phyloP scores from a whole-genome alignment of 1,140 invertebrate genomes.

The Drosophila quadrilineata region DNA sequence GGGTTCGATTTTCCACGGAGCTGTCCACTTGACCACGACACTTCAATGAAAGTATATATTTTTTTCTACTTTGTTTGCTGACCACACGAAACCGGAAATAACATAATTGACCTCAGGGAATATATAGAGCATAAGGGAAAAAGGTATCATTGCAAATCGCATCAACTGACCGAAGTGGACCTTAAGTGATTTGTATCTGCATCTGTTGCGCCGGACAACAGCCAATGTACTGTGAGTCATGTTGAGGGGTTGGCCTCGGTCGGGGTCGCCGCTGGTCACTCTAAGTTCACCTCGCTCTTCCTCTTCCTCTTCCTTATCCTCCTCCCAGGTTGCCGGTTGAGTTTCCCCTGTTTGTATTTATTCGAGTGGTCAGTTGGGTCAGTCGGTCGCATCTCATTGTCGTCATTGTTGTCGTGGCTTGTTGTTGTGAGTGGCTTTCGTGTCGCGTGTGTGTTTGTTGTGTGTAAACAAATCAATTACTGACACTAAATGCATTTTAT shows the following conservation, averaged over 20 bases:
- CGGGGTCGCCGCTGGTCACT: constrained; percentile 30
- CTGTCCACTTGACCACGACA: constrained; percentile 62
- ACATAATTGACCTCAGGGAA: constrained; percentile 73
- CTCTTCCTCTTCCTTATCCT: neutral
- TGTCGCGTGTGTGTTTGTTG: constrained; percentile 43
- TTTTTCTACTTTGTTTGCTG: constrained; percentile 25
- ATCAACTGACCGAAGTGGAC: constrained; percentile 60
- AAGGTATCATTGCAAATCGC: constrained; percentile 68
- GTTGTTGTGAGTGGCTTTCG: constrained; percentile 31
- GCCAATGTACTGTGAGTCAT: neutral
- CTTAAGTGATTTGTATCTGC: constrained; percentile 63
- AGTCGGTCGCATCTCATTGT: constrained; percentile 22
- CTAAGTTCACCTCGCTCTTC: constrained; percentile 5
- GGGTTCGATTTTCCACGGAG: constrained; percentile 47
- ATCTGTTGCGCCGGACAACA: constrained; percentile 61
- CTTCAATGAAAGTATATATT: constrained; percentile 34
- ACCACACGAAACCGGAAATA: constrained; percentile 73
- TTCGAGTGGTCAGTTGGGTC: constrained; percentile 40
- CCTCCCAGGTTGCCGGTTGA: neutral
- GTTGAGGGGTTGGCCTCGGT: constrained; percentile 10
- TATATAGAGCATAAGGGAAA: constrained; percentile 10
- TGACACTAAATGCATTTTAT: constrained; percentile 64
- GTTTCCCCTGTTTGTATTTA: too few species aligned
- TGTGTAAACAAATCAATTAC: constrained; percentile 74
- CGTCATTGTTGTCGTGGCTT: constrained; percentile 3